phyloP scores from a whole-genome alignment of 2,797 vertebrate species.

The Leontocebus nigricollis region DNA sequence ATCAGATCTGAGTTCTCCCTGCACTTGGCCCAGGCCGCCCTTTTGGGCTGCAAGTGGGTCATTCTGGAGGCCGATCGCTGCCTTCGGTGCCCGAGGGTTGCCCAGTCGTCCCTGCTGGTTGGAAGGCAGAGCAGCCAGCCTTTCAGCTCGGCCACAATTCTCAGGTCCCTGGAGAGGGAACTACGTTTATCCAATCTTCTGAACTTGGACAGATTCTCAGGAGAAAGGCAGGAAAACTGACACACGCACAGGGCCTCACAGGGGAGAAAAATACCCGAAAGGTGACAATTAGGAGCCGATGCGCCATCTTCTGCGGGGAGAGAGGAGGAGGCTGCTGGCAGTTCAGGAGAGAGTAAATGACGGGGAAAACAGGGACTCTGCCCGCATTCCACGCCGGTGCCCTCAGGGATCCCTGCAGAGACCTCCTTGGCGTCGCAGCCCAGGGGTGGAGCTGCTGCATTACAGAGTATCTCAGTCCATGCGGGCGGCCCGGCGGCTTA shows the following conservation, averaged over 20 bases:
- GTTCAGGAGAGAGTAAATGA: background rate
- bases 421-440: background rate
- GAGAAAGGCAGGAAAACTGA: too few relatives aligned
- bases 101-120: fast-evolving
- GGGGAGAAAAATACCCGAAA: background rate
- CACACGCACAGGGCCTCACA: fast-evolving
- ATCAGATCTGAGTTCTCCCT: fast-evolving
- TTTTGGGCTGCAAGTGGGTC: fast-evolving
- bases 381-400: background rate
- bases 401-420: background rate
- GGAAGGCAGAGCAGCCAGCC: background rate
- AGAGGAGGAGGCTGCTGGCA: background rate
- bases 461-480: background rate
- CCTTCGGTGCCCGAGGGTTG: background rate
- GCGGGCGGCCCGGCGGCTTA: background rate
- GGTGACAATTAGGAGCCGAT: background rate
- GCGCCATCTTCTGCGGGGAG: background rate
- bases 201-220: background rate
- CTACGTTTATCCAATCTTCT: background rate
- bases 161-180: background rate
- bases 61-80: background rate
- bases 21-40: background rate
- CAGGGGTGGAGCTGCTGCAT: background rate
- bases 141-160: background rate
- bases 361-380: background rate